These are phyloP conservation scores for Podargus strigoides DNA, from an alignment of 2,797 vertebrate genomes.

Conservation along the genomic window DNA sequence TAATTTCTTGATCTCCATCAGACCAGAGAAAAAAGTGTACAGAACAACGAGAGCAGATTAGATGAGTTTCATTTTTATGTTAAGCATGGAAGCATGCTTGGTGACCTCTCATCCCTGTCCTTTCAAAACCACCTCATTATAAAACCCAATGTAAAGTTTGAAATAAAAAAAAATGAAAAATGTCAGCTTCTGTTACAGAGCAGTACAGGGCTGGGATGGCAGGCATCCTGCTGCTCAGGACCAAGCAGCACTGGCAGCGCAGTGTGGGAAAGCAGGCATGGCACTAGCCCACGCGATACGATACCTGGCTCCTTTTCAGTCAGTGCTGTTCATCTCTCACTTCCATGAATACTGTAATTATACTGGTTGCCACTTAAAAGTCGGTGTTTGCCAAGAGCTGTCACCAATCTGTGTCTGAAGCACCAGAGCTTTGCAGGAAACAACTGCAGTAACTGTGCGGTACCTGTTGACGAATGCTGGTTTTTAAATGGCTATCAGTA, in stretches of 20 bases:
- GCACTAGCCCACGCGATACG: fast-evolving
- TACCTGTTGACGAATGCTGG: not conserved
- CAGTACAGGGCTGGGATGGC: fast-evolving
- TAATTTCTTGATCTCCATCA: not conserved
- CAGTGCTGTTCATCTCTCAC: not conserved
- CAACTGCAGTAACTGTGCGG: not conserved
- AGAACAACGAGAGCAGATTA: not conserved
- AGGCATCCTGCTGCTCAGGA: not conserved
- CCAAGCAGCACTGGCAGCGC: fast-evolving
- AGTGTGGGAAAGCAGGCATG: not conserved
- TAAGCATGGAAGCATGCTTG: not conserved
- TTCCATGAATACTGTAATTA: not conserved
- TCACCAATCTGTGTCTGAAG: not conserved
- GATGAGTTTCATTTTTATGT: not conserved
- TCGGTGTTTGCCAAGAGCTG: not conserved
- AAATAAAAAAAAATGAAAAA: not conserved
- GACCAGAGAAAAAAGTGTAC: not conserved
- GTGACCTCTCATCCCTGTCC: not conserved
- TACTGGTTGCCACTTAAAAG: not conserved
- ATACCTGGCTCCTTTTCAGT: not conserved
- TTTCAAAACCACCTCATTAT: not conserved
- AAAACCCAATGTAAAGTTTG: not conserved
- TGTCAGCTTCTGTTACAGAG: not conserved
- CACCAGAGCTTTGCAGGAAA: not conserved
- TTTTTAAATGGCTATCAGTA: not conserved